Percentiles rank a stretch among this genome's conserved stretches.
Evolutionary conservation across 2,113 vertebrate species (phyloP).

Genomic region (Sylvia atricapilla): DNA sequence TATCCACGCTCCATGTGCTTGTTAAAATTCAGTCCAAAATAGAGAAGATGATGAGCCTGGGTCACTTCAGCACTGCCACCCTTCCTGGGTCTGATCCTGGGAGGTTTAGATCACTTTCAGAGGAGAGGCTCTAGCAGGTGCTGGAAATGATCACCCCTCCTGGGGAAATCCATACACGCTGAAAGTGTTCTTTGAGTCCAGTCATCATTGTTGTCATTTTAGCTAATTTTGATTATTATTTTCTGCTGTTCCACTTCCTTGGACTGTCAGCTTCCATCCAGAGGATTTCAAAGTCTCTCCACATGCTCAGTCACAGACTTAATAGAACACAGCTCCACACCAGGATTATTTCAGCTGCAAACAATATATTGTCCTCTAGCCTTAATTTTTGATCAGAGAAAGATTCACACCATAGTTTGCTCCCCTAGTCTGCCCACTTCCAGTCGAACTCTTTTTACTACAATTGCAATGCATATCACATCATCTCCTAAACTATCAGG

Average conservation of each 20-base stretch:
- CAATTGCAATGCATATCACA: background rate
- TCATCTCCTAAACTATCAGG: background rate
- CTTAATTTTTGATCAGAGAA: background rate
- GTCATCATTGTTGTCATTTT: background rate
- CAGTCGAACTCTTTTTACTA: background rate
- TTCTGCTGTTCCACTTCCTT: background rate
- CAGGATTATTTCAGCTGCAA: background rate
- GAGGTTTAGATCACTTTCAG: background rate
- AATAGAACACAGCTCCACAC: background rate
- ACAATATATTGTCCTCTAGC: background rate
- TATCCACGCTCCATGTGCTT: background rate
- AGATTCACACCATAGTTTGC: background rate
- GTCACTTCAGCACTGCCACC: background rate
- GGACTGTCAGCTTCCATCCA: background rate
- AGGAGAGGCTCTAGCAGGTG: background rate
- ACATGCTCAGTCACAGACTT: background rate
- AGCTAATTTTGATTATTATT: background rate
- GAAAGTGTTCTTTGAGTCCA: background rate
- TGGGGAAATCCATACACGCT: background rate
- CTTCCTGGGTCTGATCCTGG: background rate
- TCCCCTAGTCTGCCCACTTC: background rate
- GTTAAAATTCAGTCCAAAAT: background rate
- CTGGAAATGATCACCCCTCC: background rate
- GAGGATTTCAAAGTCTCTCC: background rate
- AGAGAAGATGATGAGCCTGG: background rate